Conservation (phyloP, 2,797 vertebrate species). For the Florisuga fusca region DNA sequence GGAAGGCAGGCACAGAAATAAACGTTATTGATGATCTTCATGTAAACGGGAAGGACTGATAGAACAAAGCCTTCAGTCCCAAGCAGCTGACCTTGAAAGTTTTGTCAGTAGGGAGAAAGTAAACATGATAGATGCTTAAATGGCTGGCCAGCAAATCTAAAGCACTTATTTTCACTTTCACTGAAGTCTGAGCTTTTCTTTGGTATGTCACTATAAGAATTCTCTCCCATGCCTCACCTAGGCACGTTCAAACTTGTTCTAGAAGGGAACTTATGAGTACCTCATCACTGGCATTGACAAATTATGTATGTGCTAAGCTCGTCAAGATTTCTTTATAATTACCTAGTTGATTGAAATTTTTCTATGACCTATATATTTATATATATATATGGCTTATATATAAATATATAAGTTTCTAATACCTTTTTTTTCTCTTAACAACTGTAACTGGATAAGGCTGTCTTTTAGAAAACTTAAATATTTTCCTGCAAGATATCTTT, state of each 20-base stretch:
- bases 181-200: not conserved
- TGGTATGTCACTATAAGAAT: not conserved
- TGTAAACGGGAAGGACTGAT: not conserved
- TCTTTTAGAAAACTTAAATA: not conserved
- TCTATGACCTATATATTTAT: not conserved
- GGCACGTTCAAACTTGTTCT: not conserved
- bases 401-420: not conserved
- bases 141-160: not conserved
- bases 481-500: not conserved
- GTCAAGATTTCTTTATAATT: not conserved
- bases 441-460: not conserved
- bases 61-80: not conserved
- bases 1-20: not conserved
- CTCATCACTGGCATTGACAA: not conserved
- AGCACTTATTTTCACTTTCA: not conserved
- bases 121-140: not conserved
- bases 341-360: not conserved
- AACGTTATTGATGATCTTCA: not conserved
- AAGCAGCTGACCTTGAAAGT: not conserved
- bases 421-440: not conserved
- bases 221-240: not conserved
- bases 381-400: no score
- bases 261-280: rapidly evolving
- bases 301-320: not conserved
- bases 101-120: not conserved